phyloP scores from a whole-genome alignment of 2,888 invertebrate genomes.

The Ptycholaimellus sp. region DNA sequence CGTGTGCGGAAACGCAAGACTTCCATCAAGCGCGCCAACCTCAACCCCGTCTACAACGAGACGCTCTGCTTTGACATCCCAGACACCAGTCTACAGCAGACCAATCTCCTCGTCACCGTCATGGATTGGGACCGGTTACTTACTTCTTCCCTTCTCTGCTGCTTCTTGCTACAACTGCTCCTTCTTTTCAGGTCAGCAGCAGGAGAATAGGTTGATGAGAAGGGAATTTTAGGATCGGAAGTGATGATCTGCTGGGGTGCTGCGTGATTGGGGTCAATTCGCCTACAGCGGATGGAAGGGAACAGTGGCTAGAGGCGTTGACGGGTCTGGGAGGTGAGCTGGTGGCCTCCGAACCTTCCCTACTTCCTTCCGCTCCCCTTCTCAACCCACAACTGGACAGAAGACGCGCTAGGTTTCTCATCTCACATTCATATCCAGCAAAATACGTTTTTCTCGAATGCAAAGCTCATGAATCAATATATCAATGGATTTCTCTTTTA shows the following conservation, averaged over 20 bases:
- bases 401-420: not conserved
- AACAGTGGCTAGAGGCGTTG: conserved; percentile 21
- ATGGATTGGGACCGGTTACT: conserved; percentile 61
- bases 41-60: conserved; percentile 73
- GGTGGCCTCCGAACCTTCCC: not conserved
- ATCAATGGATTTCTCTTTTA: no score
- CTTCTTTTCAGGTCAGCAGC: not conserved
- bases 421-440: not conserved
- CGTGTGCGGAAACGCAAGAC: conserved; percentile 79
- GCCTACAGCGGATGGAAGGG: conserved; percentile 17
- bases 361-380: not conserved
- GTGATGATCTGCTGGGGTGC: conserved; percentile 62
- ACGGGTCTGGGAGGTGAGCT: conserved; percentile 5
- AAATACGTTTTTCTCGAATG: no score
- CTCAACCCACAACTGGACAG: not conserved
- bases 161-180: not conserved
- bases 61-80: conserved; percentile 74
- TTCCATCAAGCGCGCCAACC: conserved; percentile 57
- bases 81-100: conserved; percentile 52
- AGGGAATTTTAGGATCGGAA: conserved; percentile 44
- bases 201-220: not conserved
- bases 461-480: no score
- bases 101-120: conserved; percentile 55
- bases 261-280: conserved; percentile 27
- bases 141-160: conserved; percentile 1